A percentile compares a stretch with the other conserved stretches of the same genome.
Conservation (phyloP, 2,888 invertebrate species). For the Siphonodentalium dalli region DNA sequence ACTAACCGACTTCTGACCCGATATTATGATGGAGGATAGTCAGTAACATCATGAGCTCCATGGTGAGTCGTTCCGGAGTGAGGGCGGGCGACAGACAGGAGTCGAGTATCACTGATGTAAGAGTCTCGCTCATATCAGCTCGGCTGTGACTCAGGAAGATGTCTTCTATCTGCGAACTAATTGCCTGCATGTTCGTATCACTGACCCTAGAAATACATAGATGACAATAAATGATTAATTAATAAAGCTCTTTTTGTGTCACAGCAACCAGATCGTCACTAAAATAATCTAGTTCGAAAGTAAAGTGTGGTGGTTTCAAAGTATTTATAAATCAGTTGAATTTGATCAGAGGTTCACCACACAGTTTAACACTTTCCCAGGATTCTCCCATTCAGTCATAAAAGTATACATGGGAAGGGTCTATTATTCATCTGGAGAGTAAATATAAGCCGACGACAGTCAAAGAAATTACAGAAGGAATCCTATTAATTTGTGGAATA, state of each 20-base stretch:
- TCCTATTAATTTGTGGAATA: too few relatives aligned
- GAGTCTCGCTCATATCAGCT: conserved; percentile 72
- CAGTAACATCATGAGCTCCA: conserved; percentile 85
- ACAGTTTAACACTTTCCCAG: too few relatives aligned
- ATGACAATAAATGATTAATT: neutral
- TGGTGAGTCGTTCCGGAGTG: conserved; percentile 70
- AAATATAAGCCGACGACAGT: too few relatives aligned
- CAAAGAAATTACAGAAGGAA: too few relatives aligned
- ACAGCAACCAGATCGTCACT: too few relatives aligned
- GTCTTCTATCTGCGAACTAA: conserved; percentile 79
- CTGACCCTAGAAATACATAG: conserved; percentile 65
- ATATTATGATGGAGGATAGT: conserved; percentile 87
- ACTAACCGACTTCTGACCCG: conserved; percentile 85
- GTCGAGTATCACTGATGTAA: conserved; percentile 76
- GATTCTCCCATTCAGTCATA: too few relatives aligned
- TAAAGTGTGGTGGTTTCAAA: too few relatives aligned
- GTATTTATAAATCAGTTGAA: too few relatives aligned
- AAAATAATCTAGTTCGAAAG: too few relatives aligned
- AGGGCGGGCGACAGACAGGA: conserved; percentile 72
- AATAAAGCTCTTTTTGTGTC: neutral
- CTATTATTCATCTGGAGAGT: too few relatives aligned
- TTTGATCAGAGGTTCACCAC: too few relatives aligned
- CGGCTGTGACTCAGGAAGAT: conserved; percentile 72
- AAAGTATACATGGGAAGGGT: too few relatives aligned
- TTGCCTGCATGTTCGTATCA: conserved; percentile 86